These are phyloP conservation scores for Sminthurides aquaticus DNA, from an alignment of 2,888 invertebrate species.

Conservation along the genomic window DNA sequence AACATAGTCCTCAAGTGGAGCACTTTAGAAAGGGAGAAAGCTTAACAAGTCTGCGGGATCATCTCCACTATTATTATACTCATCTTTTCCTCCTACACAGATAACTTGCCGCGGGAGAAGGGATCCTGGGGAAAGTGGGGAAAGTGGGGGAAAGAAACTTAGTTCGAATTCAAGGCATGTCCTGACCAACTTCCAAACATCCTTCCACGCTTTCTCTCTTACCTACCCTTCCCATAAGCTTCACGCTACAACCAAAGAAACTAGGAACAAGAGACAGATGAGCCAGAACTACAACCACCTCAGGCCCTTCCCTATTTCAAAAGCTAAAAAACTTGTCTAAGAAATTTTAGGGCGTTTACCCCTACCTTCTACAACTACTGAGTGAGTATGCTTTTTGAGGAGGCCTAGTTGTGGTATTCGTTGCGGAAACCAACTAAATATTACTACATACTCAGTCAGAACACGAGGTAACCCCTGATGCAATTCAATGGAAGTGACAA, in stretches of 20 bases:
- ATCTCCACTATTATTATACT: background rate
- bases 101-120: too few relatives aligned
- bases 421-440: too few relatives aligned
- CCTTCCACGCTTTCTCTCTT: background rate
- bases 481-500: too few relatives aligned
- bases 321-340: background rate
- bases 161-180: background rate
- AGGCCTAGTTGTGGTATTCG: too few relatives aligned
- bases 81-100: too few relatives aligned
- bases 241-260: background rate
- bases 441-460: too few relatives aligned
- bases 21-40: background rate
- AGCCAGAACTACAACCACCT: background rate
- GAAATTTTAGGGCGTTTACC: too few relatives aligned
- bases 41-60: background rate
- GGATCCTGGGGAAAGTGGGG: background rate
- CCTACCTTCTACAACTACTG: too few relatives aligned
- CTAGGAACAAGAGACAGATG: background rate
- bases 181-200: background rate
- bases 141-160: background rate
- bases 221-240: background rate
- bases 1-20: background rate
- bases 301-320: background rate
- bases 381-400: too few relatives aligned
- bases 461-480: too few relatives aligned